Evolutionary conservation across 2,797 vertebrate genomes (phyloP), one percentile per base, ranked within the genome.

Genomic region (Gallinago solitaria): DNA sequence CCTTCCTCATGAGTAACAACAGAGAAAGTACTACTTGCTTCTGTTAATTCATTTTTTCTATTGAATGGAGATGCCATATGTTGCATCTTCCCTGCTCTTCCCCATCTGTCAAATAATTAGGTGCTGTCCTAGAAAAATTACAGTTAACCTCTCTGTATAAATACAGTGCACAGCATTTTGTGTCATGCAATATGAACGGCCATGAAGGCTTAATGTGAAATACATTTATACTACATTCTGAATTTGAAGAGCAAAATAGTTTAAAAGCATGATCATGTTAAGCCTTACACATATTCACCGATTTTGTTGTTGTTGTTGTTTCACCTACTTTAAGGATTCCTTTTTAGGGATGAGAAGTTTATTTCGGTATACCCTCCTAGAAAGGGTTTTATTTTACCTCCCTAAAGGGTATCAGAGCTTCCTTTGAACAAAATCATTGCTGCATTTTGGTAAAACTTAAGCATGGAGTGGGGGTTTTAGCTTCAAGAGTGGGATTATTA

Each of bases 41-140:
- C 35, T 74, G 23, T 47, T 39, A 4, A 13, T 59, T 19, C 11
- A 13, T 73, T 71, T 2, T 0, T 59, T 82, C 32, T 74, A 5
- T 73, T 1, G 0, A 74, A 41, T n/a, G 13, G 75, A 70, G 37
- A 21, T 35, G 16, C 0, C 13, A 2, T 39, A 27, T 32, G 32
- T 45, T 74, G 51, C 9, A 12, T 67, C 21, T 79, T 76, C n/a
- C 27, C 28, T 71, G 23, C n/a, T 76, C 16, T 67, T 64, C n/a
- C 10, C 30, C 16, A 47, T 35, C 64, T 63, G 9, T 45, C 50
- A 30, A 59, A 33, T 41, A 75, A 82, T 30, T 45, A 77, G 25
- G 6, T 45, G 48, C 53, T 91, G 23, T 21, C 17, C 6, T 41
- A 68, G 54, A 25, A 24, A 33, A 70, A 79, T 45, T 30, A 35